Evolutionary conservation across 2,113 vertebrate genomes (phyloP).

Genomic region (Cebus imitator): DNA sequence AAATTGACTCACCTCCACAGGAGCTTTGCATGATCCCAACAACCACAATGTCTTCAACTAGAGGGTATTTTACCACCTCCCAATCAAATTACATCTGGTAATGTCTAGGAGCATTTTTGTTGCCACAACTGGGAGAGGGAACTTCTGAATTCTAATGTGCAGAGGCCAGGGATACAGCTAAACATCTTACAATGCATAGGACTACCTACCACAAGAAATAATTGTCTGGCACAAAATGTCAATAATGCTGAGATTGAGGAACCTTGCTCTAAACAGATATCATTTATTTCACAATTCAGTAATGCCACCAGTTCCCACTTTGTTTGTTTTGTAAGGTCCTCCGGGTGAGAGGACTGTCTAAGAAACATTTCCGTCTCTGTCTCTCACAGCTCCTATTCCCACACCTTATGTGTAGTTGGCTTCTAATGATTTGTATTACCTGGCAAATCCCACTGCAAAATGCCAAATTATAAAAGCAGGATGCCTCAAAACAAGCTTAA

Average conservation of each 20-base stretch:
- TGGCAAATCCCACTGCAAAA: background rate
- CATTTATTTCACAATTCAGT: background rate
- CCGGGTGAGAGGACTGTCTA: background rate
- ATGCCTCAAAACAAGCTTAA: background rate
- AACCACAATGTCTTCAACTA: background rate
- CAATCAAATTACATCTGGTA: background rate
- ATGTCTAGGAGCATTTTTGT: background rate
- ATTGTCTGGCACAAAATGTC: background rate
- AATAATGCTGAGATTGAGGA: background rate
- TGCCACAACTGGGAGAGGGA: background rate
- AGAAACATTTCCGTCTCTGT: background rate
- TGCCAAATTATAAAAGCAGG: background rate
- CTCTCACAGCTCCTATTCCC: background rate
- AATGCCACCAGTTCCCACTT: background rate
- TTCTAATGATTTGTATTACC: background rate
- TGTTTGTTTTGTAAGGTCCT: background rate
- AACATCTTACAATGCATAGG: background rate
- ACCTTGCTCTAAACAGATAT: background rate
- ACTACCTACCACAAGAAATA: background rate
- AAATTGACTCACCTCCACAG: background rate
- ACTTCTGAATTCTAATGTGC: background rate
- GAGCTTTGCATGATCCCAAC: background rate
- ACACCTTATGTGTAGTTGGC: background rate
- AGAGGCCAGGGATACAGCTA: background rate
- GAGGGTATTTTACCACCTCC: accelerated